These are phyloP conservation scores for Leguminivora glycinivorella DNA, from an alignment of 1,140 invertebrate species.

Conservation along the genomic window DNA sequence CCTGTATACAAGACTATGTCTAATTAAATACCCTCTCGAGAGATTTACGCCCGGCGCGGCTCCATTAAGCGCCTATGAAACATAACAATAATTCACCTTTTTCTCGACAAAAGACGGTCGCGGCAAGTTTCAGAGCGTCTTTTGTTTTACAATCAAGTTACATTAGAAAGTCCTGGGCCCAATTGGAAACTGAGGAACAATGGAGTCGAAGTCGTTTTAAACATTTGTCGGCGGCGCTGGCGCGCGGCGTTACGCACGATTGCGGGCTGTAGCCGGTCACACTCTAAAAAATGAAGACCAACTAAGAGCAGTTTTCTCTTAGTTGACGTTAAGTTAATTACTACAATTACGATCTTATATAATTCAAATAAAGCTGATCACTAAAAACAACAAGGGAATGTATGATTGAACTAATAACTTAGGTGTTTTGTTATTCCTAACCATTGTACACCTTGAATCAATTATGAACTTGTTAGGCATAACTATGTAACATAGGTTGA, in stretches of 20 bases:
- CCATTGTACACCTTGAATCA: no score
- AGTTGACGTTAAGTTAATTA: no score
- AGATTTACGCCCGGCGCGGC: slow-evolving; percentile 51
- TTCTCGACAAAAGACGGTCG: slow-evolving; percentile 60
- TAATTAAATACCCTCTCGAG: slow-evolving; percentile 60
- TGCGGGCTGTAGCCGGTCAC: slow-evolving; percentile 45
- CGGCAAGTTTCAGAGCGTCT: slow-evolving; percentile 46
- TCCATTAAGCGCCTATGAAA: slow-evolving; percentile 31
- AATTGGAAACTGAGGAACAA: slow-evolving; percentile 45
- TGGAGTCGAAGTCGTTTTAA: slow-evolving; percentile 46
- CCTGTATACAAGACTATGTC: slow-evolving; percentile 58
- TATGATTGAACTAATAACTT: no score
- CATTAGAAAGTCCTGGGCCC: slow-evolving; percentile 49
- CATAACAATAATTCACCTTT: slow-evolving; percentile 40
- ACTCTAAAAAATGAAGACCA: no score
- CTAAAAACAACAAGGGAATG: no score
- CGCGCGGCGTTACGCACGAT: slow-evolving; percentile 52
- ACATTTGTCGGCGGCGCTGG: slow-evolving; percentile 43
- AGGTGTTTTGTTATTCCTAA: no score
- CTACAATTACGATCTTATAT: no score
- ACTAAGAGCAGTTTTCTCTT: no score
- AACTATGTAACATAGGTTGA: no score
- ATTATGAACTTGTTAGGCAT: no score
- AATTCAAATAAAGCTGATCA: no score
- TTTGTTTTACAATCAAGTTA: slow-evolving; percentile 63